Evolutionary conservation across 2,888 invertebrate genomes (phyloP).

Genomic region (Scrobipalpa atriplicella): DNA sequence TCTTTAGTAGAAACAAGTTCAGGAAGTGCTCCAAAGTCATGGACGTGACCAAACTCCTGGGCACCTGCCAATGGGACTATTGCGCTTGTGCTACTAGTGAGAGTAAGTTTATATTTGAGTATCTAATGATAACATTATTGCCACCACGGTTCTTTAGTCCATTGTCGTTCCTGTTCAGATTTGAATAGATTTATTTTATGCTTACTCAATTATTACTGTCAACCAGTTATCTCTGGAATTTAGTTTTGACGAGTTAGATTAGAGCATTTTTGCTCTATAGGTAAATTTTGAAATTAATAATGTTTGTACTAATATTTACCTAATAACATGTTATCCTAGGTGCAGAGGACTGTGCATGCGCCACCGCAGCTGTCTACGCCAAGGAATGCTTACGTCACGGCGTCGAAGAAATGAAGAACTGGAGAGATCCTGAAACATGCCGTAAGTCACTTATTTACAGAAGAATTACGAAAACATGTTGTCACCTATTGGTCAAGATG

Average conservation of each 20-base stretch:
- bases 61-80: constrained; percentile 91
- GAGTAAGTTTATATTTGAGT: constrained; percentile 63
- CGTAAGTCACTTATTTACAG: constrained; percentile 84
- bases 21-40: constrained; percentile 85
- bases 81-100: constrained; percentile 84
- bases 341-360: constrained; percentile 88
- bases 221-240: too few species aligned
- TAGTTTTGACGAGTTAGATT: too few species aligned
- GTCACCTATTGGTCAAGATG: too few species aligned
- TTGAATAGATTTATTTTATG: too few species aligned
- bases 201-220: too few species aligned
- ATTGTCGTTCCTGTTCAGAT: too few species aligned
- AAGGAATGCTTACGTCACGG: constrained; percentile 88
- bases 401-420: constrained; percentile 84
- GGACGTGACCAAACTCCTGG: constrained; percentile 85
- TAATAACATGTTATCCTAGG: too few species aligned
- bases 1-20: constrained; percentile 86
- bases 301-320: constrained; percentile 2
- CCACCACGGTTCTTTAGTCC: too few species aligned
- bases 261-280: too few species aligned
- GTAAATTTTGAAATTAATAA: too few species aligned
- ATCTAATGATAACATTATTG: too few species aligned
- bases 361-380: constrained; percentile 89
- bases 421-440: constrained; percentile 91
- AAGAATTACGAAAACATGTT: too few species aligned